These are phyloP conservation scores for Cotesia glomerata DNA, from an alignment of 1,140 invertebrate genomes.

Conservation along the genomic window DNA sequence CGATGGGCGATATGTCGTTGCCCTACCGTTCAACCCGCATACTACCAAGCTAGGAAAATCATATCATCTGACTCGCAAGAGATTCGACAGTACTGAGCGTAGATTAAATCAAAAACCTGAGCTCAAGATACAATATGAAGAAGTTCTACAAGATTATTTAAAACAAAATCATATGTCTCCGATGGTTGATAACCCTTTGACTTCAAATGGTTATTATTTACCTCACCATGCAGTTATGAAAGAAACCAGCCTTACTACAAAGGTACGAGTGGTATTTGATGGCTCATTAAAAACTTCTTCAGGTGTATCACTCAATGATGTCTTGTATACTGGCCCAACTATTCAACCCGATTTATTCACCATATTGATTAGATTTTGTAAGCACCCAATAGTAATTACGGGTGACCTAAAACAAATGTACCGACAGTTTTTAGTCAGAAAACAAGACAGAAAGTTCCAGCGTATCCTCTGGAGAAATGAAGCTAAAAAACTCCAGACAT, in stretches of 20 bases:
- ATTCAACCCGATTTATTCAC: constrained; percentile 26
- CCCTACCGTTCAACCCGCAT: neutral
- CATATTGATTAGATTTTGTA: neutral
- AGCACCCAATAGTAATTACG: neutral
- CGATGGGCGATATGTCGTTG: neutral
- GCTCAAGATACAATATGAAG: constrained; percentile 4
- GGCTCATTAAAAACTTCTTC: constrained; percentile 32
- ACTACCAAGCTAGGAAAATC: neutral
- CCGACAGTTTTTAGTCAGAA: constrained; percentile 43
- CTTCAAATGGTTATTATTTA: constrained; percentile 25
- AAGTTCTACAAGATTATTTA: constrained; percentile 37
- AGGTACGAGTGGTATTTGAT: too few species aligned
- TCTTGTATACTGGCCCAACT: constrained; percentile 24
- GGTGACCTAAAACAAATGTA: constrained; percentile 49
- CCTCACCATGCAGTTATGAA: constrained; percentile 20
- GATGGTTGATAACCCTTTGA: neutral
- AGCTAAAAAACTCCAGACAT: neutral
- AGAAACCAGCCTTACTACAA: constrained; percentile 1
- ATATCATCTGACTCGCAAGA: neutral
- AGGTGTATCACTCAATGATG: constrained; percentile 43
- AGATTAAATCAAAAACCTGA: neutral
- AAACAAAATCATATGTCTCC: constrained; percentile 35
- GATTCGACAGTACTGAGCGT: neutral
- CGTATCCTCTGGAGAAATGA: constrained; percentile 34
- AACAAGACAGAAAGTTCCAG: constrained; percentile 43